phyloP scores from a whole-genome alignment of 2,113 vertebrate species.

The Trochalopteron elliotii region DNA sequence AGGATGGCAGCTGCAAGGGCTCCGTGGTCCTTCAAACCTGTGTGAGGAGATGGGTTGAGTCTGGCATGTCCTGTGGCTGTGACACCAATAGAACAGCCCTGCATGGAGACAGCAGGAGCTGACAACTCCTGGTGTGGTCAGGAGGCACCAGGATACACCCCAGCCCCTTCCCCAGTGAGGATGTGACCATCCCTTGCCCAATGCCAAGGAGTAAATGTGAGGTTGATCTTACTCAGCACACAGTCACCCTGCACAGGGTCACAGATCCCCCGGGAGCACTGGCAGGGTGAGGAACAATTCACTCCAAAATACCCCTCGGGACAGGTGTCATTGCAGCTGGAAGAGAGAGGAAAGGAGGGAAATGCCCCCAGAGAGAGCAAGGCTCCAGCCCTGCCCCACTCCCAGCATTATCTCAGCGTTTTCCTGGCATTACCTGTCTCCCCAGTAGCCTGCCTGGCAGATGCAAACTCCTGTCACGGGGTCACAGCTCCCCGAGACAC shows the following conservation, averaged over 20 bases:
- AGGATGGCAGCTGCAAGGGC: conserved; percentile 78
- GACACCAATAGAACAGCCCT: fast-evolving
- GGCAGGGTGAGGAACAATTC: conserved; percentile 86
- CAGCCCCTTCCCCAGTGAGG: neutral
- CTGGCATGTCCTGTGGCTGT: neutral
- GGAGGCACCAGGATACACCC: neutral
- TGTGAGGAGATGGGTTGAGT: neutral
- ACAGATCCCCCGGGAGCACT: conserved; percentile 79
- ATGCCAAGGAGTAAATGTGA: neutral
- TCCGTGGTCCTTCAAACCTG: conserved; percentile 63
- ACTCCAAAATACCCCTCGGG: conserved; percentile 77
- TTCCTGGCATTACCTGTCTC: conserved; percentile 80
- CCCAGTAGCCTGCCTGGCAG: conserved; percentile 86
- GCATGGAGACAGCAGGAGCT: fast-evolving
- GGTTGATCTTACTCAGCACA: conserved; percentile 77
- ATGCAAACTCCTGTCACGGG: conserved; percentile 85
- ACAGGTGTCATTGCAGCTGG: conserved; percentile 91
- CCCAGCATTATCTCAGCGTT: conserved; percentile 18
- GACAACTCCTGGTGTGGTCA: neutral
- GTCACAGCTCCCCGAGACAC: conserved; percentile 84
- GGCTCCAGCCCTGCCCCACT: neutral
- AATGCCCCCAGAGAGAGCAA: fast-evolving
- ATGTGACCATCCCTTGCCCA: fast-evolving
- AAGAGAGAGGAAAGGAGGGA: neutral
- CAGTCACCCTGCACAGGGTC: conserved; percentile 79